Evolutionary conservation across 1,140 invertebrate genomes (phyloP).

Genomic region (Anadara kagoshimensis): DNA sequence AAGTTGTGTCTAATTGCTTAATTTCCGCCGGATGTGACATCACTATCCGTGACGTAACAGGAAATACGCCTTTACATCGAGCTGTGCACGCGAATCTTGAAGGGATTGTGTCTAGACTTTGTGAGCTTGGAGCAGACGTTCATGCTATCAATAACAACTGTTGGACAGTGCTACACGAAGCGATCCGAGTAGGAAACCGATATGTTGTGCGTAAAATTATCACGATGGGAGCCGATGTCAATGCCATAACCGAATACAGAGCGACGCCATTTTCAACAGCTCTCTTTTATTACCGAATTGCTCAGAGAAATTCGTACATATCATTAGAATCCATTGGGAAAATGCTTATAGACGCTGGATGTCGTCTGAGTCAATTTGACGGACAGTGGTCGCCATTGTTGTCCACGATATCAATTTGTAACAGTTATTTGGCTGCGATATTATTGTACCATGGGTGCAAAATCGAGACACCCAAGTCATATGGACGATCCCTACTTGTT

Average conservation of each 20-base stretch:
- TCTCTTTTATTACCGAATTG: slow-evolving; percentile 65
- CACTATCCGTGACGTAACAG: slow-evolving; percentile 50
- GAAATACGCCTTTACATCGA: slow-evolving; percentile 62
- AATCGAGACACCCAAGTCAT: slow-evolving; percentile 41
- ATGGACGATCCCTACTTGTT: slow-evolving; percentile 59
- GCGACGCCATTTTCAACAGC: slow-evolving; percentile 65
- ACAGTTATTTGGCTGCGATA: slow-evolving; percentile 60
- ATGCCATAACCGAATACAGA: slow-evolving; percentile 53
- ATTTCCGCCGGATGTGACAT: slow-evolving; percentile 60
- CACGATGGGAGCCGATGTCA: slow-evolving; percentile 55
- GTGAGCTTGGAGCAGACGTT: slow-evolving; percentile 58
- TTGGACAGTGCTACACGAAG: slow-evolving; percentile 67
- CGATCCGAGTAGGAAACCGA: slow-evolving; percentile 60
- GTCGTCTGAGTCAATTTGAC: slow-evolving; percentile 60
- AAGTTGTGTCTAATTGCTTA: slow-evolving; percentile 56
- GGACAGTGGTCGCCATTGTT: slow-evolving; percentile 64
- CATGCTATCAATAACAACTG: slow-evolving; percentile 52
- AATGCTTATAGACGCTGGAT: slow-evolving; percentile 57
- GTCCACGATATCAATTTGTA: slow-evolving; percentile 61
- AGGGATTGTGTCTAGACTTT: slow-evolving; percentile 54
- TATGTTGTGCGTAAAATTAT: slow-evolving; percentile 56
- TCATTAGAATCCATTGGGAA: slow-evolving; percentile 56
- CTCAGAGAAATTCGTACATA: slow-evolving; percentile 56
- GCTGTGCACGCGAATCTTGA: slow-evolving; percentile 63
- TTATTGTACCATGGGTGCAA: slow-evolving; percentile 63